A percentile compares a stretch with the other conserved stretches of the same genome.
phyloP scores from a whole-genome alignment of 2,113 vertebrate species.

The Platysteira castanea region DNA sequence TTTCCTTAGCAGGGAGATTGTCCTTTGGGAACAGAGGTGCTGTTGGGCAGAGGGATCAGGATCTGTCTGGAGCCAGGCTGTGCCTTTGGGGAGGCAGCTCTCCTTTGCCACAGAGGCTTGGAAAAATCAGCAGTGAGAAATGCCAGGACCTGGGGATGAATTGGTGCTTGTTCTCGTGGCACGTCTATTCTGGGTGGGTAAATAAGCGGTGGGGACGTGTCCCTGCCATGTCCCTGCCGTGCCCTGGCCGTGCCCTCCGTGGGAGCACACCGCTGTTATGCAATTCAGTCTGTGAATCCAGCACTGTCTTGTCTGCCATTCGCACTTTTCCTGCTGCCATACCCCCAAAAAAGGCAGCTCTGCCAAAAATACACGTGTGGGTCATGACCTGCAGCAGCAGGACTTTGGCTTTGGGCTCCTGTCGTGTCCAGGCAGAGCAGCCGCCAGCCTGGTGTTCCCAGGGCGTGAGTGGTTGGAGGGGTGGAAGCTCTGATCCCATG shows the following conservation, averaged over 20 bases:
- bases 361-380: not conserved
- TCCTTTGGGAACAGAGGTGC: not conserved
- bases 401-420: not conserved
- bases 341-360: not conserved
- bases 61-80: not conserved
- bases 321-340: not conserved
- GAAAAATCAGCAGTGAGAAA: not conserved
- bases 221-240: not conserved
- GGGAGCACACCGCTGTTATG: not conserved
- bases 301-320: not conserved
- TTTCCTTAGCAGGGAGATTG: not conserved
- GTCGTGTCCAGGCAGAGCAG: accelerated
- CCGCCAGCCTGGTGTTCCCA: not conserved
- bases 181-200: not conserved
- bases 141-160: not conserved
- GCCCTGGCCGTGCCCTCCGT: not conserved
- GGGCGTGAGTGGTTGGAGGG: not conserved
- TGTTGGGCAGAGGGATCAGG: not conserved
- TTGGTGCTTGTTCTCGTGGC: not conserved
- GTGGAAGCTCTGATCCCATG: not conserved
- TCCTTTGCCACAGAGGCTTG: not conserved
- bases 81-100: not conserved
- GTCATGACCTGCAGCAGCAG: not conserved
- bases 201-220: not conserved
- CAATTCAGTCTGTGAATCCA: not conserved